Evolutionary conservation across 2,113 vertebrate species (phyloP).

Genomic region (Calidris pugnax): DNA sequence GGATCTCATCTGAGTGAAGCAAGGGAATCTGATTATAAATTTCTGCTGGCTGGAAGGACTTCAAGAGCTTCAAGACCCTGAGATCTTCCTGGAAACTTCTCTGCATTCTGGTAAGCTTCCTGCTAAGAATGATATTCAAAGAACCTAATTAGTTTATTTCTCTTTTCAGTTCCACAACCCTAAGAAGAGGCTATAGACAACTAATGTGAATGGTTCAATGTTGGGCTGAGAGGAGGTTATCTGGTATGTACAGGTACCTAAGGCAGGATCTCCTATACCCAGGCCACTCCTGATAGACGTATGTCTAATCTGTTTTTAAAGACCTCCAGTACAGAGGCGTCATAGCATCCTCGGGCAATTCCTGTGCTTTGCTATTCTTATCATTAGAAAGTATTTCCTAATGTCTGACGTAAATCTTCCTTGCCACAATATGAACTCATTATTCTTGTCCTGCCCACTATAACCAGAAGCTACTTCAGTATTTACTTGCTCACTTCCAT

Average conservation of each 20-base stretch:
- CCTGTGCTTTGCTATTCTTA: slow-evolving; percentile 45
- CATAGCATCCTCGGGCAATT: slow-evolving; percentile 44
- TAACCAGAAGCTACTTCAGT: background rate
- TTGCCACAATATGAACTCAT: slow-evolving; percentile 4
- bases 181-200: background rate
- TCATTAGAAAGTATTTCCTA: slow-evolving; percentile 39
- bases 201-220: background rate
- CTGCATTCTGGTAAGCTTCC: background rate
- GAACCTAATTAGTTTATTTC: background rate
- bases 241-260: background rate
- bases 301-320: background rate
- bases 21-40: background rate
- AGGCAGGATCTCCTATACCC: background rate
- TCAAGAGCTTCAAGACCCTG: background rate
- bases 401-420: slow-evolving; percentile 24
- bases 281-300: background rate
- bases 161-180: background rate
- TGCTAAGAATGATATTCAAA: background rate
- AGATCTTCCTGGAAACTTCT: background rate
- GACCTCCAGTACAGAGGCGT: background rate
- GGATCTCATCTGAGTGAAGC: background rate
- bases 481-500: background rate
- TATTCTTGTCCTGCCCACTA: background rate
- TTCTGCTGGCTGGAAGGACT: background rate
- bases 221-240: background rate